Evolutionary conservation across 2,113 vertebrate genomes (phyloP).

Genomic region (Paedocypris sp.): DNA sequence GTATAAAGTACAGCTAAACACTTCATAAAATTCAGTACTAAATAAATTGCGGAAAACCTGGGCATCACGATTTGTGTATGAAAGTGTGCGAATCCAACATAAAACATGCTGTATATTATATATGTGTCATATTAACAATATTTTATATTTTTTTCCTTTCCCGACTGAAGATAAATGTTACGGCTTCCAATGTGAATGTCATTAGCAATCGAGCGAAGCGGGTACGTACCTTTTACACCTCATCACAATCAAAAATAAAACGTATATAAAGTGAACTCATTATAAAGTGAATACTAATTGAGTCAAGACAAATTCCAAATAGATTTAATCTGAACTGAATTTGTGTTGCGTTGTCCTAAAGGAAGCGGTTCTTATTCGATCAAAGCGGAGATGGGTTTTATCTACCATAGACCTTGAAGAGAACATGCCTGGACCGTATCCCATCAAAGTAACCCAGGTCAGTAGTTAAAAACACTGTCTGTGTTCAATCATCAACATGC

Average conservation of each 20-base stretch:
- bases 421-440: conserved; percentile 60
- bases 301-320: too few species aligned
- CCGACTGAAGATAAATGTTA: background rate
- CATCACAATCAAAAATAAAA: background rate
- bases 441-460: conserved; percentile 53
- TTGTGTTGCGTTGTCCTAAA: background rate
- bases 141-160: background rate
- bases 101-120: too few species aligned
- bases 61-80: too few species aligned
- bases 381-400: conserved; percentile 71
- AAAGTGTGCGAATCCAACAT: too few species aligned
- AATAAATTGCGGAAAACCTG: too few species aligned
- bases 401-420: conserved; percentile 68
- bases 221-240: too few species aligned
- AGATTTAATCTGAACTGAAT: too few species aligned
- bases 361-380: conserved; percentile 48
- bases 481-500: background rate
- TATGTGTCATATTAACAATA: background rate
- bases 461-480: background rate
- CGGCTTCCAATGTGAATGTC: background rate
- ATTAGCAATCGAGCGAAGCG: conserved; percentile 17
- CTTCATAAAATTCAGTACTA: too few species aligned
- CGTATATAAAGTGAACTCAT: too few species aligned
- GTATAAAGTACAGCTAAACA: too few species aligned
- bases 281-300: too few species aligned